Evolutionary conservation across 2,888 invertebrate species (phyloP), one percentile per base, ranked within the genome.

Genomic region (Pachymerium ferrugineum): DNA sequence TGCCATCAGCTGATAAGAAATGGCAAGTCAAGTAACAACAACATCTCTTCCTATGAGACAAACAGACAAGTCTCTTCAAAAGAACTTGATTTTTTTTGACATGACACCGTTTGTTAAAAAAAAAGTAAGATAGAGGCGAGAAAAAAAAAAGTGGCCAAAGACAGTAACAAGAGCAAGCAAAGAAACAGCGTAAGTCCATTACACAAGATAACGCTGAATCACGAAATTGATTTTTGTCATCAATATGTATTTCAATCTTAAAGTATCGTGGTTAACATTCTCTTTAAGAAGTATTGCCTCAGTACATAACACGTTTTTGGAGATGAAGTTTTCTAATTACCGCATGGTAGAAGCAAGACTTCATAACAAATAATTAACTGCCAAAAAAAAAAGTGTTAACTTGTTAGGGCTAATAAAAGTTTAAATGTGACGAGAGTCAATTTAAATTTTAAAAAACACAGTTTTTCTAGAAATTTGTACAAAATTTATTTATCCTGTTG

Each of bases 21-120:
- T 47, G 47, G 19, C 47, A 47, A 47, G 47, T 47, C 47, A 47
- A 47, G 47, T 47, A 47, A 47, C 47, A 47, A 47, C 47, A 47
- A 47, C 47, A 47, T 47, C 47, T 47, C 19, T 47, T 19, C 19
- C 19, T 47, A 47, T 19, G 47, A 47, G 16, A 47, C 47, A 47
- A 4, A 47, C 47, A 12, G 47, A 47, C 47, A 22, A 19, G 47
- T 47, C 47, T n/a, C n/a, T 47, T 47, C 47, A 16, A 22, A 47
- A 22, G 8, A 47, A 47, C 47, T 22, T 3, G 47, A n/a, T 47
- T 47, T 47, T 47, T 47, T 47, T 47, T 47, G 47, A 47, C 47
- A 47, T 47, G 22, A 47, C 22, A 6, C 47, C 16, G 16, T 47
- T 22, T 19, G 47, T 47, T 47, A 16, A 47, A 47, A 47, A 47